Evolutionary conservation across 2,888 invertebrate species (phyloP).

Genomic region (Podabrus alpinus): DNA sequence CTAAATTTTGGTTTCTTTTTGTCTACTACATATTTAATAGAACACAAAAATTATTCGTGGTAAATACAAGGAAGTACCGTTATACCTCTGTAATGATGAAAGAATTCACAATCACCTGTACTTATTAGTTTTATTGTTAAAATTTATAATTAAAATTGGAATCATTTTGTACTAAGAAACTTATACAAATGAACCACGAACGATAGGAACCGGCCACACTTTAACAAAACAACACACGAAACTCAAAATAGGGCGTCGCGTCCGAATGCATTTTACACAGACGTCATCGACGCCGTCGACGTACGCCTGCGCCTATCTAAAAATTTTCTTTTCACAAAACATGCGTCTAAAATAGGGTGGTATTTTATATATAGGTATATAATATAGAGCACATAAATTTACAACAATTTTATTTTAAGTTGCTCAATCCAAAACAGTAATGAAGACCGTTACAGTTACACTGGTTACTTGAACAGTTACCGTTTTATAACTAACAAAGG

Average conservation of each 20-base stretch:
- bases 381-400: neutral
- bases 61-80: conserved; percentile 17
- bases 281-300: conserved; percentile 29
- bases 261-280: conserved; percentile 32
- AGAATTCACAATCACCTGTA: conserved; percentile 29
- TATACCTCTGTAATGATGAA: conserved; percentile 18
- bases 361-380: neutral
- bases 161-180: conserved; percentile 16
- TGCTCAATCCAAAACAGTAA: neutral
- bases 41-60: neutral
- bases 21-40: neutral
- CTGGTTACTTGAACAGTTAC: neutral
- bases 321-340: conserved; percentile 27
- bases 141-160: conserved; percentile 8
- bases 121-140: conserved; percentile 18
- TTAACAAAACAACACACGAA: conserved; percentile 22
- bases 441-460: neutral
- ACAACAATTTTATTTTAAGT: neutral
- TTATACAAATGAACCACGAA: conserved; percentile 14
- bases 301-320: conserved; percentile 29
- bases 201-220: conserved; percentile 14
- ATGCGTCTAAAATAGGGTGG: conserved; percentile 28
- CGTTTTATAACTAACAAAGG: neutral
- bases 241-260: conserved; percentile 33
- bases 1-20: neutral